Percentiles rank a stretch among this genome's conserved stretches.
These are phyloP conservation scores for Macropus fuliginosus DNA, from an alignment of 2,797 vertebrate species.

Conservation along the genomic window DNA sequence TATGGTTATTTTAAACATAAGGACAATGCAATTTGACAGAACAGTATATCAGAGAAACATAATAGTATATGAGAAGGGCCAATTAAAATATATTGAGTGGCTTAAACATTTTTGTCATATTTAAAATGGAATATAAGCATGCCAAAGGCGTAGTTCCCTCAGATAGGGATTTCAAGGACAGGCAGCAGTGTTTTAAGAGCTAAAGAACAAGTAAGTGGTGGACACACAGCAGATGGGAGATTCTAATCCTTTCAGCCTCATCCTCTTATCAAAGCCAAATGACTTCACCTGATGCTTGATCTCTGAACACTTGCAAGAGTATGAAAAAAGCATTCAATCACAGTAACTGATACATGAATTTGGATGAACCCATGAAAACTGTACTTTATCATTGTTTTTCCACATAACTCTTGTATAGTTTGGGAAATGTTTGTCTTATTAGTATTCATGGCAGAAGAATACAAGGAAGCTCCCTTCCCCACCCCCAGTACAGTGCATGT, in stretches of 20 bases:
- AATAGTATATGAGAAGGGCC: neutral
- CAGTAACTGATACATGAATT: conserved; percentile 15
- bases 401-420: neutral
- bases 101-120: neutral
- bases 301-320: neutral
- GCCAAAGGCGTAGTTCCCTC: neutral
- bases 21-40: conserved; percentile 43
- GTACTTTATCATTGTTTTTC: conserved; percentile 17
- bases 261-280: conserved; percentile 23
- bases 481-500: neutral
- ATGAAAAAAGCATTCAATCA: neutral
- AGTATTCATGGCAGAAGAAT: neutral
- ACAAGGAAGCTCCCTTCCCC: neutral
- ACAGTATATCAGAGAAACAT: conserved; percentile 41
- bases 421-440: neutral
- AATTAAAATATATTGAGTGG: neutral
- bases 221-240: neutral
- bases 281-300: neutral
- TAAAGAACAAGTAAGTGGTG: neutral
- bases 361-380: neutral
- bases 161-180: neutral
- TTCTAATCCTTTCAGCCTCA: neutral
- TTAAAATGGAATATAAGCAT: neutral
- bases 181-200: neutral
- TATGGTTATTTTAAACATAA: conserved; percentile 35